Percentiles rank a stretch among this genome's conserved stretches.
Evolutionary conservation across 2,113 vertebrate species (phyloP).

Genomic region (Indicator indicator): DNA sequence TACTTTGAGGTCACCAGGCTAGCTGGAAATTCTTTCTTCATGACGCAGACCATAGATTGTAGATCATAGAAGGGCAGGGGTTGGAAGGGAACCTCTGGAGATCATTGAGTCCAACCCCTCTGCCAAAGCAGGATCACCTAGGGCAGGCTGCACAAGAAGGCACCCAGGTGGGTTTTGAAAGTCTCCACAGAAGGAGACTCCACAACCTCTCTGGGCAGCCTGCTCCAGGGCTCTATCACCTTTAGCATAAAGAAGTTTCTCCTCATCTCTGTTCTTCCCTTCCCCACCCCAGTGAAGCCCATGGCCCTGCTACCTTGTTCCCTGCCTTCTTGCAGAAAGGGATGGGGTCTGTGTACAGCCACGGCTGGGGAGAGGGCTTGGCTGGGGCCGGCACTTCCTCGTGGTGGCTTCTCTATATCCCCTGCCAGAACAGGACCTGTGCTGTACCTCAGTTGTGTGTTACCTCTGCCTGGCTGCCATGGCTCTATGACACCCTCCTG

Average conservation of each 20-base stretch:
- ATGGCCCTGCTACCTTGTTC: background rate
- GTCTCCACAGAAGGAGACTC: too few relatives aligned
- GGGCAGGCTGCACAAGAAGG: too few relatives aligned
- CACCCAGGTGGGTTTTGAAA: too few relatives aligned
- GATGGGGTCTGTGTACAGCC: background rate
- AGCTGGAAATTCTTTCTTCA: background rate
- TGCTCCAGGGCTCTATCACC: too few relatives aligned
- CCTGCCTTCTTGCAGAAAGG: background rate
- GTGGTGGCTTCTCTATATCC: background rate
- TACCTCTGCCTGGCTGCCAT: background rate
- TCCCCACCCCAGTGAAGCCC: background rate
- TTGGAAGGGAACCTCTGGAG: too few relatives aligned
- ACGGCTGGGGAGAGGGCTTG: background rate
- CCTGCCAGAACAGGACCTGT: background rate
- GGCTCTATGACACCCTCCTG: constrained; percentile 60
- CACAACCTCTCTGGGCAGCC: too few relatives aligned
- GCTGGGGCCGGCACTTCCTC: background rate
- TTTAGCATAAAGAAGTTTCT: too few relatives aligned
- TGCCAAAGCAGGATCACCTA: too few relatives aligned
- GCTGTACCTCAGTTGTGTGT: constrained; percentile 39
- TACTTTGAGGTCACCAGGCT: background rate
- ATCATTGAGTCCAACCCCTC: too few relatives aligned
- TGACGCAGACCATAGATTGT: background rate
- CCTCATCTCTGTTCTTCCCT: background rate
- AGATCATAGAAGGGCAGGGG: too few relatives aligned